phyloP scores from a whole-genome alignment of 1,140 invertebrate species.

The Rhynchophorus ferrugineus region DNA sequence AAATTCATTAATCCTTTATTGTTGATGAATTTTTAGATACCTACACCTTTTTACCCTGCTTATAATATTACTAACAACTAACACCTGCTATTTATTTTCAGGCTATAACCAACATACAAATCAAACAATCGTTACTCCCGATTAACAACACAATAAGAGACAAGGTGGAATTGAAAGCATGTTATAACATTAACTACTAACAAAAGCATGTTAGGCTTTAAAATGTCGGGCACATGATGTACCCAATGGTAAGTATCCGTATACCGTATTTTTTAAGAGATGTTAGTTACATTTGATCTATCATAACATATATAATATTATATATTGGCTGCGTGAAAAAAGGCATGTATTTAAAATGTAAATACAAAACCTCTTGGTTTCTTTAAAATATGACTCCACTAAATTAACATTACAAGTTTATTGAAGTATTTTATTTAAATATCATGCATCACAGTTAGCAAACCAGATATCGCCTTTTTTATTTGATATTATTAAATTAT shows the following conservation, averaged over 20 bases:
- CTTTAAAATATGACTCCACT: no score
- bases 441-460: no score
- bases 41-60: background rate
- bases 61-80: background rate
- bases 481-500: no score
- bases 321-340: no score
- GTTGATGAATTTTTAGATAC: background rate
- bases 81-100: background rate
- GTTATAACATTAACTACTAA: background rate
- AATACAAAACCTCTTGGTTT: no score
- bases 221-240: constrained; percentile 39
- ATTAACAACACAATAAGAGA: background rate
- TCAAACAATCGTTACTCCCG: background rate
- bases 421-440: no score
- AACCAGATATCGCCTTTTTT: no score
- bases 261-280: constrained; percentile 3
- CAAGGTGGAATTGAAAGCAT: background rate
- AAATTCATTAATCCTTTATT: background rate
- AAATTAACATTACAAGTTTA: no score
- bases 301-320: no score
- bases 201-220: constrained; percentile 28
- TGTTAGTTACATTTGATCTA: background rate
- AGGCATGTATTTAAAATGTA: no score
- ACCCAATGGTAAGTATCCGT: constrained; percentile 37
- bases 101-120: background rate